A percentile compares a stretch with the other conserved stretches of the same genome.
Evolutionary conservation across 2,113 vertebrate genomes (phyloP).

Genomic region (Pelmatolapia mariae): DNA sequence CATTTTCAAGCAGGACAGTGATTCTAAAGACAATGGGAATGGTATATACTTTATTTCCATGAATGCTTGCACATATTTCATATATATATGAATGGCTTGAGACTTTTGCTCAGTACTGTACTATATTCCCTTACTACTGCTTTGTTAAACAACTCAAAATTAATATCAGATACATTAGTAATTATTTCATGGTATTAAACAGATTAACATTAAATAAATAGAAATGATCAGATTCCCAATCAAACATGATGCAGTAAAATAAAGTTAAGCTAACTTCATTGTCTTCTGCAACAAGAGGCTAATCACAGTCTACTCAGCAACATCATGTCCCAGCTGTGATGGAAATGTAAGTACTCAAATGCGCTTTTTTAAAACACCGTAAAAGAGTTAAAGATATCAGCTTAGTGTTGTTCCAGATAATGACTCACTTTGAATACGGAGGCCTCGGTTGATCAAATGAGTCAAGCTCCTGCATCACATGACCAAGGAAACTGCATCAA

Average conservation of each 20-base stretch:
- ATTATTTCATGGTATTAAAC: neutral
- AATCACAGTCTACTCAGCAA: neutral
- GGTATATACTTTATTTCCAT: neutral
- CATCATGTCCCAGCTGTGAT: neutral
- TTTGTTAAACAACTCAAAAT: neutral
- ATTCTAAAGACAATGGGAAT: neutral
- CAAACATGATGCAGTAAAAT: neutral
- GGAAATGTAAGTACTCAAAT: neutral
- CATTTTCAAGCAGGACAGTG: neutral
- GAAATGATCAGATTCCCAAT: neutral
- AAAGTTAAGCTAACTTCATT: neutral
- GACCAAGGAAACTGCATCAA: conserved; percentile 41
- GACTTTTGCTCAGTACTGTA: neutral
- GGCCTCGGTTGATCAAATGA: neutral
- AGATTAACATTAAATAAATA: neutral
- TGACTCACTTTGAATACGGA: neutral
- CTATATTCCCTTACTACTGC: neutral
- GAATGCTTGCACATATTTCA: neutral
- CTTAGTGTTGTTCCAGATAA: neutral
- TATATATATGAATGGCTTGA: neutral
- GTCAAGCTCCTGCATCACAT: conserved; percentile 42
- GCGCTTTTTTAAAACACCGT: neutral
- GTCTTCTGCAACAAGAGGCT: neutral
- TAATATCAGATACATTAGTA: neutral
- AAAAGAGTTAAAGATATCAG: neutral